Conservation (phyloP, 2,888 invertebrate species). For the Teleogryllus oceanicus region DNA sequence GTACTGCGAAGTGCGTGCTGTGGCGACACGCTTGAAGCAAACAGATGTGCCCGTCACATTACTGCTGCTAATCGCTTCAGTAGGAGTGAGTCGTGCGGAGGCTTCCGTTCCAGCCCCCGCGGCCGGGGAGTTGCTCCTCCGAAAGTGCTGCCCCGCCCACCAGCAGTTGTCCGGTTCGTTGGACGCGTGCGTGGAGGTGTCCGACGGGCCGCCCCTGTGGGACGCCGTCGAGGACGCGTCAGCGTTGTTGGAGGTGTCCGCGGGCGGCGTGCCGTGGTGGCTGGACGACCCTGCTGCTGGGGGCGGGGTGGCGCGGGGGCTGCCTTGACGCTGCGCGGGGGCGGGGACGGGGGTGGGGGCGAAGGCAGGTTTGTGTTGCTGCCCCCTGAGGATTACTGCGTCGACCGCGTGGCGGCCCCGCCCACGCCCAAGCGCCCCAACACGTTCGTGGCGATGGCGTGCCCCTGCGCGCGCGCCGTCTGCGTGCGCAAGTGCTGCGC, state of each 20-base stretch:
- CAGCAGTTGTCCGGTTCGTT: not conserved
- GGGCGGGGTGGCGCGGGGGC: not conserved
- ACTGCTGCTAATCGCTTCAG: too few species aligned
- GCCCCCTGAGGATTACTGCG: not conserved
- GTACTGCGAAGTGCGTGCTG: too few species aligned
- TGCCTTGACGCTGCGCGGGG: not conserved
- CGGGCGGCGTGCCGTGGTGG: too few species aligned
- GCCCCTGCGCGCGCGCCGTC: conserved; percentile 18
- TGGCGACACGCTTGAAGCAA: too few species aligned
- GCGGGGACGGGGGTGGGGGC: not conserved
- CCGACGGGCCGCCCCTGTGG: too few species aligned
- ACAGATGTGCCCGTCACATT: too few species aligned
- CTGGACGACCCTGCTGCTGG: too few species aligned
- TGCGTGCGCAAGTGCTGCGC: conserved; percentile 29
- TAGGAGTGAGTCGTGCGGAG: too few species aligned
- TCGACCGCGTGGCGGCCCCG: not conserved
- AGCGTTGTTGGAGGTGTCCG: too few species aligned
- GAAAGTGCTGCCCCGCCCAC: not conserved
- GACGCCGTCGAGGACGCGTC: too few species aligned
- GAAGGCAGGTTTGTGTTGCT: not conserved
- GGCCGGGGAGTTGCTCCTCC: not conserved
- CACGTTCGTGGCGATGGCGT: conserved; percentile 22
- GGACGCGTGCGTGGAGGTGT: not conserved
- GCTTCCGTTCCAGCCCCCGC: too few species aligned
- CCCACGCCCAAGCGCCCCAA: not conserved